These are phyloP conservation scores for Eupithecia abbreviata DNA, from an alignment of 2,888 invertebrate genomes.

Conservation along the genomic window DNA sequence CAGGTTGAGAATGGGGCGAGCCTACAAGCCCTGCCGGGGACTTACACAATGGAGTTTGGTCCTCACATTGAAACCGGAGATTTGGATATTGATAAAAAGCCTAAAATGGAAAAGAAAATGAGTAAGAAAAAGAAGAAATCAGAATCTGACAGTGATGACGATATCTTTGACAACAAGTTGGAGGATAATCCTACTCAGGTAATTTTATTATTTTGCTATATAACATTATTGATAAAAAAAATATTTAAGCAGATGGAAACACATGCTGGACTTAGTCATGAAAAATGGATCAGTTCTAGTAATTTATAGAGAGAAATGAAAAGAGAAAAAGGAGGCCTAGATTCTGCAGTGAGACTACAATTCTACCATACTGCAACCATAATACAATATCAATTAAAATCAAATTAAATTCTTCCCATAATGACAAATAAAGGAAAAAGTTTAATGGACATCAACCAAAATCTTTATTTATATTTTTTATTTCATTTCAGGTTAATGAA, in stretches of 20 bases:
- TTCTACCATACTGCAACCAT: neutral
- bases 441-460: neutral
- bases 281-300: neutral
- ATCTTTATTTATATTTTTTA: conserved; percentile 6
- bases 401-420: neutral
- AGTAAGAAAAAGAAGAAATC: conserved; percentile 82
- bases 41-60: conserved; percentile 74
- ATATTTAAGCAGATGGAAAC: neutral
- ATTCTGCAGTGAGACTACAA: neutral
- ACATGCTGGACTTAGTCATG: neutral
- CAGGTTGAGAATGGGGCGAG: conserved; percentile 83
- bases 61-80: conserved; percentile 65
- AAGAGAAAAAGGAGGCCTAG: neutral
- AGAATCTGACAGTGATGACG: conserved; percentile 76
- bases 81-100: conserved; percentile 77
- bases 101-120: conserved; percentile 76
- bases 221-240: too few relatives aligned
- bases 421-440: neutral
- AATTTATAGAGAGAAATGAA: neutral
- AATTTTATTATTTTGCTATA: conserved; percentile 21
- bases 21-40: conserved; percentile 65
- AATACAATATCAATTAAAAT: neutral
- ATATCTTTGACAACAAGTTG: conserved; percentile 86
- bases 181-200: conserved; percentile 87
- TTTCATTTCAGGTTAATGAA: conserved; percentile 85